Conservation (phyloP, 2,113 vertebrate species). For the Anas platyrhynchos region DNA sequence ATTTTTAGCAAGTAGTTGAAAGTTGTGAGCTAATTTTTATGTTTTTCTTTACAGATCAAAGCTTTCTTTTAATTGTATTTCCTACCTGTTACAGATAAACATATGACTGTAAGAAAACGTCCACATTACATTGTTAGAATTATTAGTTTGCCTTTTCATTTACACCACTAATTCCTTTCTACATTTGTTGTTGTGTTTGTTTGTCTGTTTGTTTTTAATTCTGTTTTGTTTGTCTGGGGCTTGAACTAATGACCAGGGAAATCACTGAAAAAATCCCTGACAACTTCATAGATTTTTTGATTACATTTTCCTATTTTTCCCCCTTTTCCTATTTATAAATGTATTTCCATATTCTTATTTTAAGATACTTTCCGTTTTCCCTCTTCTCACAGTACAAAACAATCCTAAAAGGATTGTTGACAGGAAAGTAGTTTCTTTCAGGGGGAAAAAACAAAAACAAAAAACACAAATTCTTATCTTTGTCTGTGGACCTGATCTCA, state of each 20-base stretch:
- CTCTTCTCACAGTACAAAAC: not conserved
- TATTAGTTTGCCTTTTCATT: not conserved
- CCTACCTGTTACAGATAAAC: constrained; percentile 23
- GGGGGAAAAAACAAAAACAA: not conserved
- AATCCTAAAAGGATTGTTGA: not conserved
- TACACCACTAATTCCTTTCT: not conserved
- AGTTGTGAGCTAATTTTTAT: constrained; percentile 64
- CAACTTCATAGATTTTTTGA: not conserved
- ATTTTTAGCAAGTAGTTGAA: constrained; percentile 67
- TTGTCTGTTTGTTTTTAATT: not conserved
- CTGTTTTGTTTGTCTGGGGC: not conserved
- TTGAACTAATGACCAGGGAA: not conserved
- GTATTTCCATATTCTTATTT: not conserved
- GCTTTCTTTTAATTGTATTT: constrained; percentile 61
- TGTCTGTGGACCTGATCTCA: not conserved
- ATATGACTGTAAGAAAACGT: not conserved
- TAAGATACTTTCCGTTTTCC: not conserved
- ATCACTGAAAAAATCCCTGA: not conserved
- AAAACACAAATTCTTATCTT: not conserved
- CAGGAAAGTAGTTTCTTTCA: not conserved
- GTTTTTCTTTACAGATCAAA: constrained; percentile 60
- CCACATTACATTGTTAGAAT: not conserved
- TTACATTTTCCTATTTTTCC: not conserved
- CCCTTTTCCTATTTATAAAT: fast-evolving
- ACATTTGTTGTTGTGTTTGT: not conserved